Conservation (phyloP, 1,140 invertebrate species). For the Holcopasites calliopsidis region DNA sequence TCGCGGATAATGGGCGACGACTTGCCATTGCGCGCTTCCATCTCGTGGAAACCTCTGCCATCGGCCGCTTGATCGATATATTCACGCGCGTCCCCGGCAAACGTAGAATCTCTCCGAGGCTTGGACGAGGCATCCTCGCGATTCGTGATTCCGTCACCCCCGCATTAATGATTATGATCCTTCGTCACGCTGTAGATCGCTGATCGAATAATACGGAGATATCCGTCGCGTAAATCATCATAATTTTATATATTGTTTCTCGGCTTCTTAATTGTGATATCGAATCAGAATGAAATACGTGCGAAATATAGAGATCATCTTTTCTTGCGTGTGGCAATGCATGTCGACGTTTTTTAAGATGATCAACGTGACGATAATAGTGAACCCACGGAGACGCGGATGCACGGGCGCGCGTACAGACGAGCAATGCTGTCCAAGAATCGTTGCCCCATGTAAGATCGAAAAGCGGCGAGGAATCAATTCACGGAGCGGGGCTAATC, state of each 20-base stretch:
- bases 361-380: neutral
- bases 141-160: neutral
- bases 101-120: constrained; percentile 16
- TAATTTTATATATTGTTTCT: no score
- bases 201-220: neutral
- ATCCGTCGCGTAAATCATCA: constrained; percentile 17
- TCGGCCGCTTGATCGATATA: constrained; percentile 56
- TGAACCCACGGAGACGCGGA: neutral
- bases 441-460: constrained; percentile 10
- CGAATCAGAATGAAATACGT: no score
- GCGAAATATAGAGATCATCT: neutral
- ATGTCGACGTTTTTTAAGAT: neutral
- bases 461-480: neutral
- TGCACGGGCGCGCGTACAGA: neutral
- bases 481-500: neutral
- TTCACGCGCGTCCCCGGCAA: constrained; percentile 21
- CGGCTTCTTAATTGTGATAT: no score
- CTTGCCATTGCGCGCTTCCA: constrained; percentile 17
- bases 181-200: constrained; percentile 5
- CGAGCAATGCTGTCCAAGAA: neutral
- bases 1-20: constrained; percentile 39
- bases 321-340: neutral
- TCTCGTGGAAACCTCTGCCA: constrained; percentile 19
- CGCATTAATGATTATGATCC: neutral
- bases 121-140: neutral